Evolutionary conservation across 1,140 invertebrate species (phyloP).

Genomic region (Choristoneura fumiferana): DNA sequence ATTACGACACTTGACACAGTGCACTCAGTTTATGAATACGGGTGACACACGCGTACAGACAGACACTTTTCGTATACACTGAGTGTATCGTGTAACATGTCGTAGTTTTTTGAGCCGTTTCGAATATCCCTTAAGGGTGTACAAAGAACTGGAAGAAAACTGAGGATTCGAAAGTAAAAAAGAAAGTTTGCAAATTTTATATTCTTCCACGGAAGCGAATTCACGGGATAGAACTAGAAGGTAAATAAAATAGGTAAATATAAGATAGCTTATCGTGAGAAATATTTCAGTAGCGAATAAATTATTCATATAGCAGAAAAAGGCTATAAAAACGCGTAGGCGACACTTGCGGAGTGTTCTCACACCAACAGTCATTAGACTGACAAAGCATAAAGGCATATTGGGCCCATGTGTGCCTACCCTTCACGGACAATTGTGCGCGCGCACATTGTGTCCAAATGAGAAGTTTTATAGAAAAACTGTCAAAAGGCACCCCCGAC

Average conservation of each 20-base stretch:
- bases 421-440: constrained; percentile 52
- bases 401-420: constrained; percentile 68
- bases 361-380: constrained; percentile 61
- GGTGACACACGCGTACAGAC: too few relatives aligned
- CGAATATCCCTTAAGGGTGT: too few relatives aligned
- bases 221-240: too few relatives aligned
- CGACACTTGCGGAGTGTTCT: constrained; percentile 41
- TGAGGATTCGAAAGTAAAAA: too few relatives aligned
- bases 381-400: constrained; percentile 60
- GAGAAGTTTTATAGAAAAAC: constrained; percentile 46
- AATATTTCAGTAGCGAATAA: constrained; percentile 27
- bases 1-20: too few relatives aligned
- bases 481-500: constrained; percentile 56
- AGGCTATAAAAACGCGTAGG: constrained; percentile 24
- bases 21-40: too few relatives aligned
- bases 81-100: too few relatives aligned
- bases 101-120: too few relatives aligned
- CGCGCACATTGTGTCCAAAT: constrained; percentile 48
- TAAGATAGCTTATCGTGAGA: constrained; percentile 24
- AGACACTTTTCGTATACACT: too few relatives aligned
- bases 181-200: too few relatives aligned
- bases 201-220: too few relatives aligned
- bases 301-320: constrained; percentile 20
- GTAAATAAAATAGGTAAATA: neutral
- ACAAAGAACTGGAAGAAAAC: too few relatives aligned